Conservation (phyloP, 2,113 vertebrate species). For the Plectropomus leopardus region DNA sequence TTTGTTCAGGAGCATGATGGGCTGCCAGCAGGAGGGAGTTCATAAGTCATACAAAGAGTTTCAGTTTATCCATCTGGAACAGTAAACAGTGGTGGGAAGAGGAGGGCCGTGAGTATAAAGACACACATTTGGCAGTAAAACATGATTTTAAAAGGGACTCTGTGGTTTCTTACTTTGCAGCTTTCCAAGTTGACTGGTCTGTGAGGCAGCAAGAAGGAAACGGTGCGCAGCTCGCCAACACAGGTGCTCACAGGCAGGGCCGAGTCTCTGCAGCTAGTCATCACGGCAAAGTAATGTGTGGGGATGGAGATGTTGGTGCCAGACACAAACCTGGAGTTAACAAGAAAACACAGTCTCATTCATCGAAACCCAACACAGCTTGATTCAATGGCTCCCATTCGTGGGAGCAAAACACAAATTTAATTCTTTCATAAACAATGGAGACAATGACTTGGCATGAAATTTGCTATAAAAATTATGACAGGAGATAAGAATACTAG, state of each 20-base stretch:
- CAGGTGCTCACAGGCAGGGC: constrained; percentile 38
- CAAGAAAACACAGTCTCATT: not conserved
- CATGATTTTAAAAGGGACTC: not conserved
- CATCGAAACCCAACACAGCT: not conserved
- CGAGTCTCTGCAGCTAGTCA: constrained; percentile 77
- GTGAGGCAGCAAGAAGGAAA: constrained; percentile 83
- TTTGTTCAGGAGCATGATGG: not conserved
- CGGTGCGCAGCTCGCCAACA: constrained; percentile 43
- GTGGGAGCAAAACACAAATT: not conserved
- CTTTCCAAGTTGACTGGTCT: constrained; percentile 67
- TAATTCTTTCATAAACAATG: too few relatives aligned
- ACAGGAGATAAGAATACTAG: too few relatives aligned
- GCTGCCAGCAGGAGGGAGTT: not conserved
- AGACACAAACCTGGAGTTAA: constrained; percentile 63
- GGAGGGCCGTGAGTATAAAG: not conserved
- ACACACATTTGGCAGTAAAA: too few relatives aligned
- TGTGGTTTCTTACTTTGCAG: constrained; percentile 72
- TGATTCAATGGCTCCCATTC: not conserved
- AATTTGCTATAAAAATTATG: too few relatives aligned
- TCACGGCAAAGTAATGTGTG: constrained; percentile 82
- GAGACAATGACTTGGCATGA: too few relatives aligned
- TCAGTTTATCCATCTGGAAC: too few relatives aligned
- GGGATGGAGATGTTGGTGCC: constrained; percentile 71
- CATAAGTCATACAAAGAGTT: not conserved
- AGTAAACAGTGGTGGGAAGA: rapidly evolving